A percentile compares a stretch with the other conserved stretches of the same genome.
These are phyloP conservation scores for Laupala kohalensis DNA, from an alignment of 1,140 invertebrate species.

Conservation along the genomic window DNA sequence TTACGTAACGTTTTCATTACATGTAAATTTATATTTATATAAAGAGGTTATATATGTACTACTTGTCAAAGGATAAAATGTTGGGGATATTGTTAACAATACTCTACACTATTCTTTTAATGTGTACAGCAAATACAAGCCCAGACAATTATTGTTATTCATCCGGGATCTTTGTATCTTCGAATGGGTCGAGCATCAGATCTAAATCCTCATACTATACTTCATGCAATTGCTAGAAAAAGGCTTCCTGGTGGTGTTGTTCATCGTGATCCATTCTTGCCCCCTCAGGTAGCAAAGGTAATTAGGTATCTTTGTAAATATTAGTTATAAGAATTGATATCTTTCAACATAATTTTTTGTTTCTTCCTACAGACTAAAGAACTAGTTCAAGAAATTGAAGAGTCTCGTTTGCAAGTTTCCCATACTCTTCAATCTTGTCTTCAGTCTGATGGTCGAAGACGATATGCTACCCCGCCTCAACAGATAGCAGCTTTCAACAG, in stretches of 20 bases:
- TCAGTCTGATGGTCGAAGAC: slow-evolving; percentile 61
- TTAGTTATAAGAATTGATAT: not conserved
- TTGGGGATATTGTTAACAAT: not conserved
- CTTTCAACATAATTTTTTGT: not conserved
- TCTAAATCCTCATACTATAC: slow-evolving; percentile 64
- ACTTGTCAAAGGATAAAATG: not conserved
- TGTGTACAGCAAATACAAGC: slow-evolving; percentile 53
- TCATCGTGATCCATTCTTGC: slow-evolving; percentile 51
- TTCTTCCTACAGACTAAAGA: slow-evolving; percentile 40
- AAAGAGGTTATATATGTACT: no score
- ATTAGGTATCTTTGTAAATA: slow-evolving; percentile 18
- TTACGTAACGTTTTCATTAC: no score
- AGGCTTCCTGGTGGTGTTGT: slow-evolving; percentile 36
- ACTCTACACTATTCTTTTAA: slow-evolving; percentile 1
- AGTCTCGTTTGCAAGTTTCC: slow-evolving; percentile 65
- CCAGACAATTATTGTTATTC: slow-evolving; percentile 80
- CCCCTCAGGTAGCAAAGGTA: slow-evolving; percentile 40
- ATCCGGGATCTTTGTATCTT: slow-evolving; percentile 82
- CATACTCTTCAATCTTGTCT: slow-evolving; percentile 72
- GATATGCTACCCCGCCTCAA: slow-evolving; percentile 73
- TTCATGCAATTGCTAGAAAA: slow-evolving; percentile 76
- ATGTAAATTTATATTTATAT: no score
- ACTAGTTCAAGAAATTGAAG: slow-evolving; percentile 61
- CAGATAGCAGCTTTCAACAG: slow-evolving; percentile 77
- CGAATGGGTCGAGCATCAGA: slow-evolving; percentile 82